phyloP scores from a whole-genome alignment of 2,888 invertebrate species.

The Plebejus melissa region DNA sequence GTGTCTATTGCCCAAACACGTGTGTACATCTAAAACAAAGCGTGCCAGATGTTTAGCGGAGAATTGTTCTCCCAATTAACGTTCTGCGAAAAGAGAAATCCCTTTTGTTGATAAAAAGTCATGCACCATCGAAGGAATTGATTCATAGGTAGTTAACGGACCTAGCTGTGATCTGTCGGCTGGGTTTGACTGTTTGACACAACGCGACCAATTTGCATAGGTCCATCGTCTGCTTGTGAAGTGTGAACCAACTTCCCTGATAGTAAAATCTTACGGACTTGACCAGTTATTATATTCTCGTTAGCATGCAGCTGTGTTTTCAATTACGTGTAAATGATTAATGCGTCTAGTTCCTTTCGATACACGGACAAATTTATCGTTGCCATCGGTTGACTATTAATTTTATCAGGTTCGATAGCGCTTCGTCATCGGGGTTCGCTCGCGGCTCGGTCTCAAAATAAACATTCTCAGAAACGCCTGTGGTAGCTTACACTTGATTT shows the following conservation, averaged over 20 bases:
- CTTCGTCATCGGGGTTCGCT: conserved; percentile 64
- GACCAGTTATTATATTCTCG: conserved; percentile 49
- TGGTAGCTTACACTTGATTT: conserved; percentile 61
- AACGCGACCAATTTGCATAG: not conserved
- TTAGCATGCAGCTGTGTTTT: conserved; percentile 61
- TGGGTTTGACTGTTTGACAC: not conserved
- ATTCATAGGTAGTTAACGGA: no score
- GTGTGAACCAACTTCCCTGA: not conserved
- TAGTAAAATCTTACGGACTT: not conserved
- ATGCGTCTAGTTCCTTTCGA: conserved; percentile 59
- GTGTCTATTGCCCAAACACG: conserved; percentile 65
- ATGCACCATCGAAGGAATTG: no score
- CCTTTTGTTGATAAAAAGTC: not conserved
- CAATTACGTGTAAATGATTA: conserved; percentile 66
- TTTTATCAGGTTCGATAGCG: conserved; percentile 60
- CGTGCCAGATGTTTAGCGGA: conserved; percentile 26
- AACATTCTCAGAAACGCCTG: conserved; percentile 59
- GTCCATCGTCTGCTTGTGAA: not conserved
- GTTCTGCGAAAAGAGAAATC: conserved; percentile 12
- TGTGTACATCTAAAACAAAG: conserved; percentile 51
- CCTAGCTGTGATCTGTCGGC: no score
- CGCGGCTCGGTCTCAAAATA: conserved; percentile 64
- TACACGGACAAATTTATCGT: conserved; percentile 66
- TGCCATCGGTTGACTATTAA: conserved; percentile 66
- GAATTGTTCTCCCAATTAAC: not conserved